Base-by-base conservation (phyloP, 2,113 vertebrate species). In the Prionailurus bengalensis region DNA sequence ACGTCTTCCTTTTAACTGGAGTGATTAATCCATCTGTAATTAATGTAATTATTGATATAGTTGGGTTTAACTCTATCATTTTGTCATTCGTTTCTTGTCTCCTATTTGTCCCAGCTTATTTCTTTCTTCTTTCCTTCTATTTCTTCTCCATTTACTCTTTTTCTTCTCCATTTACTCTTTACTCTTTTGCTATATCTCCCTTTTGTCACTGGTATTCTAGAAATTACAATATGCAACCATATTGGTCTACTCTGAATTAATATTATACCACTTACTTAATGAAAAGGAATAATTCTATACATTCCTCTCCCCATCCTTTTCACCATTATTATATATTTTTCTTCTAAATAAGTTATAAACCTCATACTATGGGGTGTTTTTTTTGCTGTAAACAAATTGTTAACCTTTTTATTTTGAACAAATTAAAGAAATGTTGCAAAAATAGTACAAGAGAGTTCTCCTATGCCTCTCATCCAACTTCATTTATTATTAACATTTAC, bases 301-400 rank as follows among this genome's bases (percentile, higher is more conserved):
- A 85, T 33, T 78, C 42, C 61, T 58, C 19, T 21, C 74, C 48
- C 42, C 29, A 33, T 78, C 13, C 36, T 91, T 58, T 91, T 95
- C 27, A 39, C 17, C 42, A 55, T 76, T 66, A 58, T 42, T 65
- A 42, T 78, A 31, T 91, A 48, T 86, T 79, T 91, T 85, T 55
- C 70, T 91, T 85, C 70, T 68, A 76, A 89, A n/a, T 71, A 81
- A 68, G 21, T 65, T 95, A 83, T n/a, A 74, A 83, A 21, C 29
- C 33, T 83, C 42, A 25, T 82, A 76, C 21, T 61, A 83, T 21
- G 13, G 10, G 45, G 7, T 5, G 1, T 45, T 65, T 42, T 58
- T 80, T 45, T 89, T 89, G 58, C 58, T 55, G 10, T 23, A 94
- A 65, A 48, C 33, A 51, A 66, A 23, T 39, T 31, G 65, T 66